Conservation (phyloP, 2,888 invertebrate genomes). For the Drosophila antonietae region DNA sequence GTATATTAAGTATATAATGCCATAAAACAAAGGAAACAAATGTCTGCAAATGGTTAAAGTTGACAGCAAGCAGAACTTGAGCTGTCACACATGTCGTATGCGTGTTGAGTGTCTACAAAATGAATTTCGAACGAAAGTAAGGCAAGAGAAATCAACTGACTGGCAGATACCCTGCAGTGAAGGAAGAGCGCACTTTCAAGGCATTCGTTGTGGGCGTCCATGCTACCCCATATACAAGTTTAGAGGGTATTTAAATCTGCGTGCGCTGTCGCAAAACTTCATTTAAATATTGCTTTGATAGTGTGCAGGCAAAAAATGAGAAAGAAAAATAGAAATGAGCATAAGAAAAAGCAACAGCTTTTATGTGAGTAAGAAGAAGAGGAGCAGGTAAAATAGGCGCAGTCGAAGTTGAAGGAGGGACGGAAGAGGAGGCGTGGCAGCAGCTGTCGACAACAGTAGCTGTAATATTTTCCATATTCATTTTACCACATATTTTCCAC, state of each 20-base stretch:
- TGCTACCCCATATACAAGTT: not conserved
- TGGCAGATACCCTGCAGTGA: not conserved
- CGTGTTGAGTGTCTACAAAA: conserved; percentile 42
- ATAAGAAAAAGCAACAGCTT: conserved; percentile 43
- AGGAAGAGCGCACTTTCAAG: not conserved
- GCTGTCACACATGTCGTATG: conserved; percentile 60
- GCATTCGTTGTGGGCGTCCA: not conserved
- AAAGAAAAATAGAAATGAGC: conserved; percentile 1
- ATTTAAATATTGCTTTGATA: conserved; percentile 57
- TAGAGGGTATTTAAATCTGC: conserved; percentile 25
- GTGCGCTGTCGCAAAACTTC: conserved; percentile 30
- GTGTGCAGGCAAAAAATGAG: conserved; percentile 8
- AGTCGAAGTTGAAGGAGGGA: not conserved
- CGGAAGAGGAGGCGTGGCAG: conserved; percentile 1
- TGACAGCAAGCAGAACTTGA: conserved; percentile 29
- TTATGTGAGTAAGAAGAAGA: conserved; percentile 18
- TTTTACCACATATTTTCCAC: conserved; percentile 27
- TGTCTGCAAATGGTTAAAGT: conserved; percentile 38
- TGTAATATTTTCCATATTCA: conserved; percentile 34
- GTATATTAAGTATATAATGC: conserved; percentile 15
- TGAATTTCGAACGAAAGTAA: conserved; percentile 10
- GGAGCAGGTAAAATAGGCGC: conserved; percentile 38
- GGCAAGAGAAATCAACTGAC: not conserved
- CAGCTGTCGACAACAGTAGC: conserved; percentile 50
- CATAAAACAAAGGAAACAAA: conserved; percentile 45